A percentile compares a stretch with the other conserved stretches of the same genome.
These are phyloP conservation scores for Hyposoter didymator DNA, from an alignment of 2,888 invertebrate genomes.

Conservation along the genomic window DNA sequence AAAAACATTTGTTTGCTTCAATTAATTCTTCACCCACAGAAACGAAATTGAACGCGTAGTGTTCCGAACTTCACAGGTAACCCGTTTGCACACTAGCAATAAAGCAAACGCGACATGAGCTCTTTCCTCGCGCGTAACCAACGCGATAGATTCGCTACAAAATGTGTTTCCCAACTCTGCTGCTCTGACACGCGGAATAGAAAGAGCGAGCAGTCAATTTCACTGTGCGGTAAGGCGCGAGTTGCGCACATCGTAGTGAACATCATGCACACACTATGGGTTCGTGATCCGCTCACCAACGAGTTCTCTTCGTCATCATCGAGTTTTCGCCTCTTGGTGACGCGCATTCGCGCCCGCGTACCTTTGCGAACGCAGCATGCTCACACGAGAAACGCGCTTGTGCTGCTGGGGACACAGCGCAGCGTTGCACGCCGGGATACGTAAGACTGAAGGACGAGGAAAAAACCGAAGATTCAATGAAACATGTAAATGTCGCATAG, in stretches of 20 bases:
- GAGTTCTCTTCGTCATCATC: constrained; percentile 7
- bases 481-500: neutral
- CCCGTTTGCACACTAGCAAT: neutral
- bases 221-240: constrained; percentile 1
- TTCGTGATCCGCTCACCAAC: constrained; percentile 3
- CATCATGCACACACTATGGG: neutral
- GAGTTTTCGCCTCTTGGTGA: constrained; percentile 1
- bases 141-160: neutral
- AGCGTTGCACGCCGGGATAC: neutral
- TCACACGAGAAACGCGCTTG: neutral
- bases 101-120: neutral
- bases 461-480: constrained; percentile 11
- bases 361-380: neutral
- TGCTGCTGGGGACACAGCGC: constrained; percentile 5
- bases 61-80: too few species aligned
- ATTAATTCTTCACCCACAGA: too few species aligned
- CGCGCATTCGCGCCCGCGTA: neutral
- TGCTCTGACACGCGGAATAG: neutral
- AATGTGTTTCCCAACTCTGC: neutral
- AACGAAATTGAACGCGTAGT: too few species aligned
- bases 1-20: too few species aligned
- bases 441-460: neutral
- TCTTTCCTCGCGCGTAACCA: constrained; percentile 1
- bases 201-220: constrained; percentile 46
- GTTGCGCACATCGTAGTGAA: neutral